Percentiles rank a stretch among this genome's conserved stretches.
Conservation (phyloP, 1,140 invertebrate genomes). For the Kradibia gibbosae region DNA sequence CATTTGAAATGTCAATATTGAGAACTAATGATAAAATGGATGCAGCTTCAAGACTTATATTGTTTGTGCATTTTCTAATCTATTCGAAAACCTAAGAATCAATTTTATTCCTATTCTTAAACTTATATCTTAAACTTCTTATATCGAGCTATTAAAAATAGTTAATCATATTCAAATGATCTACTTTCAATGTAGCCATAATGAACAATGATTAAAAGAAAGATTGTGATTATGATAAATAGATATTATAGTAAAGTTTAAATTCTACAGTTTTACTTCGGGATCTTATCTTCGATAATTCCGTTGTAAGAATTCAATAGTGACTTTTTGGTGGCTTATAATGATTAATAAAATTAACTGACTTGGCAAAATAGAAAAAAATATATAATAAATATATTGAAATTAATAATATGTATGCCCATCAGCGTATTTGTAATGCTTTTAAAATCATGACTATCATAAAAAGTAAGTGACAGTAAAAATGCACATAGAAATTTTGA, state of each 20-base stretch:
- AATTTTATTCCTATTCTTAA: background rate
- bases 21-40: background rate
- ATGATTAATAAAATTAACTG: slow-evolving; percentile 5
- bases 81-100: background rate
- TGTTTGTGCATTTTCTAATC: background rate
- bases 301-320: background rate
- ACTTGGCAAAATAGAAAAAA: background rate
- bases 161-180: background rate
- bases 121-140: background rate
- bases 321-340: background rate
- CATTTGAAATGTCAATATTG: background rate
- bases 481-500: background rate
- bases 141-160: background rate
- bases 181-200: background rate
- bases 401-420: background rate
- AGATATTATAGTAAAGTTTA: background rate
- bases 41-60: background rate
- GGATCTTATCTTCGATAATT: background rate
- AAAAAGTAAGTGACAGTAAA: background rate
- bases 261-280: background rate
- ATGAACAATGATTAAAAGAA: background rate
- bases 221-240: background rate
- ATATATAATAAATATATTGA: background rate
- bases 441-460: background rate
- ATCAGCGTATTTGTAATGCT: background rate